Evolutionary conservation across 2,797 vertebrate species (phyloP).

Genomic region (Natrix natrix): DNA sequence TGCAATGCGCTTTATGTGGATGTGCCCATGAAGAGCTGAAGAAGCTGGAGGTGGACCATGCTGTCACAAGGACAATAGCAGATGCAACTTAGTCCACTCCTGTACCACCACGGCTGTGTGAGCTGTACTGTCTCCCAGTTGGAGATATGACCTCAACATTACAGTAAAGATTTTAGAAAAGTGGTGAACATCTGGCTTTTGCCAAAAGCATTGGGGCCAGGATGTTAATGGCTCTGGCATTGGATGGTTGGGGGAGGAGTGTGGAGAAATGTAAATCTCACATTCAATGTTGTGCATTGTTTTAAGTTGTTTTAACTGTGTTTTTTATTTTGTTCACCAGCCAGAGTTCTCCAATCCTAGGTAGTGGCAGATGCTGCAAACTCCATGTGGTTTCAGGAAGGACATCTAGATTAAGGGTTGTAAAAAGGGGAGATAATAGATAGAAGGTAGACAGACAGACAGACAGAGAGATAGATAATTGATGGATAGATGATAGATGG

Average conservation of each 20-base stretch:
- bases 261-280: neutral
- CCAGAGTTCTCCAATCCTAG: neutral
- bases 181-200: neutral
- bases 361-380: neutral
- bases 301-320: neutral
- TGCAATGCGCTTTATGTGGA: neutral
- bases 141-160: neutral
- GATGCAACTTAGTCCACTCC: neutral
- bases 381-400: neutral
- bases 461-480: neutral
- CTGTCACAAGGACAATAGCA: neutral
- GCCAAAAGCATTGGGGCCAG: neutral
- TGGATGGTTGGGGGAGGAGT: neutral
- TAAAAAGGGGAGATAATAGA: neutral
- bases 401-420: neutral
- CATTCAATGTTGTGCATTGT: neutral
- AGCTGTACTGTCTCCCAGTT: neutral
- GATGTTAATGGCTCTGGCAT: neutral
- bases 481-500: no score
- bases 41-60: neutral
- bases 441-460: neutral
- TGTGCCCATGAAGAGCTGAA: neutral
- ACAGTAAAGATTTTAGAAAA: neutral
- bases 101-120: neutral
- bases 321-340: neutral